These are phyloP conservation scores for Plecotus auritus DNA, from an alignment of 2,113 vertebrate species.

Conservation along the genomic window DNA sequence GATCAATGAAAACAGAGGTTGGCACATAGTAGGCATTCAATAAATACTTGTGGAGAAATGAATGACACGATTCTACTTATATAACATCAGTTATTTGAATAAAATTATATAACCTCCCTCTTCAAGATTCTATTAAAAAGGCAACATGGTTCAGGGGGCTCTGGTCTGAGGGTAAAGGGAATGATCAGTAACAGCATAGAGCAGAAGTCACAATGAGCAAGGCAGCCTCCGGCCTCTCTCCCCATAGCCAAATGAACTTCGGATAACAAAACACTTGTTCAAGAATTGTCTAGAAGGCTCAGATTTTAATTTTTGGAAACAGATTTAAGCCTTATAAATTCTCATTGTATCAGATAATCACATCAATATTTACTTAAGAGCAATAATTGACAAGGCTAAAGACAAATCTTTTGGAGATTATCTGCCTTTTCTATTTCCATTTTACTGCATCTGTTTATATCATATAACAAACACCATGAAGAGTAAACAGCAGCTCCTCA, in stretches of 20 bases:
- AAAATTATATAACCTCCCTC: background rate
- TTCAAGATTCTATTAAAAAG: background rate
- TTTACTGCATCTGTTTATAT: background rate
- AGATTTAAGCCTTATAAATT: background rate
- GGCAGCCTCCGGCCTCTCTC: background rate
- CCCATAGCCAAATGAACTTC: background rate
- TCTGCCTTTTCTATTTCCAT: background rate
- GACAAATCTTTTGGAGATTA: background rate
- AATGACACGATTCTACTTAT: background rate
- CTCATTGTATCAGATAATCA: background rate
- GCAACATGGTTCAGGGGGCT: background rate
- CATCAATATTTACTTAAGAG: background rate
- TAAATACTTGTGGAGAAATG: background rate
- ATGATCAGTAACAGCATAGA: fast-evolving
- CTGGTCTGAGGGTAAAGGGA: background rate
- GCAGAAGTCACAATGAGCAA: background rate
- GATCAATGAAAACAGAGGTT: background rate
- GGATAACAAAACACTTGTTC: background rate
- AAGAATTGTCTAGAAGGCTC: background rate
- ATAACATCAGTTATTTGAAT: background rate
- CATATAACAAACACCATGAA: background rate
- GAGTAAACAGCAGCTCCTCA: background rate
- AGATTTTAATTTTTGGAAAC: background rate
- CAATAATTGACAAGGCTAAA: background rate
- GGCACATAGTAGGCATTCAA: background rate